Conservation (phyloP, 2,113 vertebrate genomes). For the Psammodynastes pulverulentus region DNA sequence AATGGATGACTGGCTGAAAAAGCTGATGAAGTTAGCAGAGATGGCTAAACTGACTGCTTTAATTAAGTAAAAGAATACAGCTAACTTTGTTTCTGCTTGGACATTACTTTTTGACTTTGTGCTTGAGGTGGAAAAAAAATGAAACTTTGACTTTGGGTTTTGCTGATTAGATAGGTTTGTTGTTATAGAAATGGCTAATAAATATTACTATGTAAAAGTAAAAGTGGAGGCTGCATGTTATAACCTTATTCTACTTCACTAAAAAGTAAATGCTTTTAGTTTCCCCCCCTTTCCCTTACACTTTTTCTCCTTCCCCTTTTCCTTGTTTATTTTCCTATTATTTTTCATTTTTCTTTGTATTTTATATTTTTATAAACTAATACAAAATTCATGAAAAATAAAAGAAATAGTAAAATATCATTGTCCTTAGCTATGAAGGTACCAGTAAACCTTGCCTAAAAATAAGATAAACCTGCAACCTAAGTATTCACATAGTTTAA, state of each 20-base stretch:
- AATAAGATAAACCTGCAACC: neutral
- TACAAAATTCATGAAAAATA: neutral
- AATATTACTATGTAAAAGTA: neutral
- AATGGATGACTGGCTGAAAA: neutral
- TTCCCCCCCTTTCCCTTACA: too few species aligned
- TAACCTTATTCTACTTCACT: neutral
- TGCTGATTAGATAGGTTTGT: neutral
- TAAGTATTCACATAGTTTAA: neutral
- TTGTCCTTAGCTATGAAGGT: neutral
- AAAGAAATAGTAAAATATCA: neutral
- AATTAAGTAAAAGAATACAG: neutral
- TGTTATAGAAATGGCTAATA: neutral
- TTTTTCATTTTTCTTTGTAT: neutral
- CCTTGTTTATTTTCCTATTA: neutral
- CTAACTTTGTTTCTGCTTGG: neutral
- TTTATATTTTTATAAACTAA: neutral
- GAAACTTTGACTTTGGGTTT: neutral
- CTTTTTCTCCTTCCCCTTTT: neutral
- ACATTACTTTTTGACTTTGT: neutral
- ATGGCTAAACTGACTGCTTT: neutral
- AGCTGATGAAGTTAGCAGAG: neutral
- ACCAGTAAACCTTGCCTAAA: neutral
- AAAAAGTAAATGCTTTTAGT: neutral
- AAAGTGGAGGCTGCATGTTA: neutral
- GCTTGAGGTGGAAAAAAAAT: neutral